A percentile compares a stretch with the other conserved stretches of the same genome.
Conservation (phyloP, 1,140 invertebrate genomes). For the Bombyx mori region ASM3026992v2 NC_085119.1:11744001-11744500, state of each 20-base stretch:
- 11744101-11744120: no score
- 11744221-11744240: constrained; percentile 36
- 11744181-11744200: constrained; percentile 17
- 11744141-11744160: constrained; percentile 23
- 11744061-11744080: constrained; percentile 46
- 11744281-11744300: constrained; percentile 49
- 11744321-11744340: constrained; percentile 3
- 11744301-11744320: constrained; percentile 18
- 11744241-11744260: constrained; percentile 54
- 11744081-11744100: constrained; percentile 6
- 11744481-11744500: no score
- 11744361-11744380: no score
- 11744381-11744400: no score
- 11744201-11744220: constrained; percentile 33
- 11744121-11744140: constrained; percentile 46
- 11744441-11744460: no score
- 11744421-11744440: no score
- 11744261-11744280: constrained; percentile 60
- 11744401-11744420: no score
- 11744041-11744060: constrained; percentile 43
- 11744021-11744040: constrained; percentile 5
- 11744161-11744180: no score
- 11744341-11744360: constrained; percentile 3
- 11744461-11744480: no score
- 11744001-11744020: no score